Conservation (phyloP, 2,113 vertebrate species). For the Podarcis muralis region DNA sequence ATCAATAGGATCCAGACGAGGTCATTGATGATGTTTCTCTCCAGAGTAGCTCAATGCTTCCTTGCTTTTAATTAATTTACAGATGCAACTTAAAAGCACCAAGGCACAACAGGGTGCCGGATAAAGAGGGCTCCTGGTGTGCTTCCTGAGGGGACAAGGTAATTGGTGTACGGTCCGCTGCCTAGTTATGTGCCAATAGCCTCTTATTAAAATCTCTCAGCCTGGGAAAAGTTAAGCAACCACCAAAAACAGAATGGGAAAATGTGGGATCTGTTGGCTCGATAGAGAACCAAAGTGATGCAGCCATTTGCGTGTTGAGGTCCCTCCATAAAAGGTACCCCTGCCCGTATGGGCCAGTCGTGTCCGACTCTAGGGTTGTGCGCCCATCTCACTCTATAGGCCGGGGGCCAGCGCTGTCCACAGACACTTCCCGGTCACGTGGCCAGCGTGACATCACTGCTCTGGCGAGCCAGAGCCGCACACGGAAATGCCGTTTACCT, state of each 20-base stretch:
- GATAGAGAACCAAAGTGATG: too few relatives aligned
- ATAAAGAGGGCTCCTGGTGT: not conserved
- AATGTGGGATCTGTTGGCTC: not conserved
- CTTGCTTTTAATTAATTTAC: slow-evolving; percentile 26
- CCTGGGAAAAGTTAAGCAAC: not conserved
- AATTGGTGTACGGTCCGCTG: slow-evolving; percentile 2
- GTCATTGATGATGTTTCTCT: slow-evolving; percentile 34
- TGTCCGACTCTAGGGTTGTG: too few relatives aligned
- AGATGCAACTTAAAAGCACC: slow-evolving; percentile 13
- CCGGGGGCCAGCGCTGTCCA: too few relatives aligned
- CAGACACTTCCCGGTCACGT: too few relatives aligned
- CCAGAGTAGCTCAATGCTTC: slow-evolving; percentile 32
- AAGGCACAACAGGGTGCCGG: not conserved
- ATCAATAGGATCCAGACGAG: slow-evolving; percentile 29
- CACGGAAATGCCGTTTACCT: too few relatives aligned
- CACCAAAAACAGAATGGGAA: not conserved
- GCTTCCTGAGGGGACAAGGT: slow-evolving; percentile 1
- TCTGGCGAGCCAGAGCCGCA: too few relatives aligned
- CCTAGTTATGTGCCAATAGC: not conserved
- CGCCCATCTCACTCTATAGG: too few relatives aligned
- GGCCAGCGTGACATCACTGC: too few relatives aligned
- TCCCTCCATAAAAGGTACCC: too few relatives aligned
- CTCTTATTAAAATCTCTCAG: not conserved
- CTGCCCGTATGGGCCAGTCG: too few relatives aligned
- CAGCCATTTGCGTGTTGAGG: too few relatives aligned